Evolutionary conservation across 1,140 invertebrate species (phyloP).

Genomic region (Drosophila bipectinata): DNA sequence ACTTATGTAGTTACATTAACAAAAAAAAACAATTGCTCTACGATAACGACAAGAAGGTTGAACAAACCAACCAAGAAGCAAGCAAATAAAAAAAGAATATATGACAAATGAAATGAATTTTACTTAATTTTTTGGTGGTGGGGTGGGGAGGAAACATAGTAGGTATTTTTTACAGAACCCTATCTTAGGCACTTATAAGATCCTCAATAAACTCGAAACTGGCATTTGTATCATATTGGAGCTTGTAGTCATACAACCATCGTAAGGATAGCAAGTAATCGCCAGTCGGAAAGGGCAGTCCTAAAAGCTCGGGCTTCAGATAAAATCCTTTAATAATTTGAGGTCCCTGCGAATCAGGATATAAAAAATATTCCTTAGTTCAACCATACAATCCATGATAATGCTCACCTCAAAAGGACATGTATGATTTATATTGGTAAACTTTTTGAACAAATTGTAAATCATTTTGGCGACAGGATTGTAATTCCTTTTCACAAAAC

Average conservation of each 20-base stretch:
- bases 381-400: not conserved
- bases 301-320: not conserved
- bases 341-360: not conserved
- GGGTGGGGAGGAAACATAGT: too few relatives aligned
- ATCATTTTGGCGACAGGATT: constrained; percentile 20
- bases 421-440: constrained; percentile 33
- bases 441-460: constrained; percentile 6
- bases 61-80: constrained; percentile 49
- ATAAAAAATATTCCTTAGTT: not conserved
- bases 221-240: constrained; percentile 7
- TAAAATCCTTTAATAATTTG: constrained; percentile 10
- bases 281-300: constrained; percentile 9
- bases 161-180: too few relatives aligned
- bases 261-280: constrained; percentile 11
- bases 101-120: constrained; percentile 23
- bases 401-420: constrained; percentile 40
- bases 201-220: not conserved
- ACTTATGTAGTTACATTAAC: constrained; percentile 46
- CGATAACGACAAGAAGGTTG: constrained; percentile 55
- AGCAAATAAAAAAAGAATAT: constrained; percentile 64
- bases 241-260: not conserved
- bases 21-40: constrained; percentile 59
- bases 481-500: constrained; percentile 7
- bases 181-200: not conserved
- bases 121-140: not conserved